Conservation (phyloP, 2,888 invertebrate species). For the Orthonevra nobilis region DNA sequence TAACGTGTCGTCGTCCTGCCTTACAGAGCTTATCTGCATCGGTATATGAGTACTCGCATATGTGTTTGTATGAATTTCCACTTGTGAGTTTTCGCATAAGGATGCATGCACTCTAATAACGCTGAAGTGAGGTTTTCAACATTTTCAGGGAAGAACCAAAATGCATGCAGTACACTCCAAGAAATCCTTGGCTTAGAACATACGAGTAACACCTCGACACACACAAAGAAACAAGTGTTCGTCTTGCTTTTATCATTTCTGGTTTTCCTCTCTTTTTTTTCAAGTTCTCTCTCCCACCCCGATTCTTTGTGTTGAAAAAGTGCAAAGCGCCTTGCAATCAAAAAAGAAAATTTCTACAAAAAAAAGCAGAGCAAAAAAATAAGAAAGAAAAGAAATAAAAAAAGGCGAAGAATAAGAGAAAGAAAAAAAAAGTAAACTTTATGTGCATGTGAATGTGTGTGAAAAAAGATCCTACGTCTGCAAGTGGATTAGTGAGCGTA, state of each 20-base stretch:
- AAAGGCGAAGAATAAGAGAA: not conserved
- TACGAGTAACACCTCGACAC: not conserved
- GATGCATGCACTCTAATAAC: conserved; percentile 47
- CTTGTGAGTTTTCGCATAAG: conserved; percentile 9
- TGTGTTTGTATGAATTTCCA: conserved; percentile 31
- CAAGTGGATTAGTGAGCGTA: conserved; percentile 50
- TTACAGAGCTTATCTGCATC: conserved; percentile 5
- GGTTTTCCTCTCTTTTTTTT: not conserved
- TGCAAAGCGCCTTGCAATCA: conserved; percentile 66
- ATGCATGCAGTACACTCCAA: conserved; percentile 5
- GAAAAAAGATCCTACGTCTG: conserved; percentile 44
- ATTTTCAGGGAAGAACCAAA: conserved; percentile 36
- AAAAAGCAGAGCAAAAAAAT: conserved; percentile 6
- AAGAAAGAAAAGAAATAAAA: conserved; percentile 6
- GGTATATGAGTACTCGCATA: not conserved
- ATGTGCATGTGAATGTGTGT: conserved; percentile 65
- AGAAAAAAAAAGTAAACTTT: conserved; percentile 35
- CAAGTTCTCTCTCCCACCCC: not conserved
- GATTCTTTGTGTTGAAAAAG: conserved; percentile 45
- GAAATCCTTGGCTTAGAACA: conserved; percentile 46
- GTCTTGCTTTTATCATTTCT: conserved; percentile 12
- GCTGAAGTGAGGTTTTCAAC: conserved; percentile 57
- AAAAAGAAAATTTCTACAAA: conserved; percentile 43
- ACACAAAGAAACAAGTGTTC: conserved; percentile 34
- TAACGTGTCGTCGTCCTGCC: conserved; percentile 38